These are phyloP conservation scores for Bicyclus anynana DNA, from an alignment of 1,140 invertebrate species.

Conservation along the genomic window DNA sequence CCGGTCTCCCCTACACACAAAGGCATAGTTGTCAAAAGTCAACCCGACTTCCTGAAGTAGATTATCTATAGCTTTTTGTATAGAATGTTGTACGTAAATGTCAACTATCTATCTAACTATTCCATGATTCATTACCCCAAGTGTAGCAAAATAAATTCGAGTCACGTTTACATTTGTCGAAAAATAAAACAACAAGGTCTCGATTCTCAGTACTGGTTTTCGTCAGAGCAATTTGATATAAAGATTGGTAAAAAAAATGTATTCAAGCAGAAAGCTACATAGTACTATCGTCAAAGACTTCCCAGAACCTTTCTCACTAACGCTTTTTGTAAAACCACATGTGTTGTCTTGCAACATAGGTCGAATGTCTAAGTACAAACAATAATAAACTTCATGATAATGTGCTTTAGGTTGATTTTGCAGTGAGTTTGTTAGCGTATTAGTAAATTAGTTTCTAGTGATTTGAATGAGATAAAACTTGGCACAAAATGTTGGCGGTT, in stretches of 20 bases:
- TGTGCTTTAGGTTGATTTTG: conserved; percentile 9
- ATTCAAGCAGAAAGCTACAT: neutral
- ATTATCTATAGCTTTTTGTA: too few relatives aligned
- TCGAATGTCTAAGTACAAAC: neutral
- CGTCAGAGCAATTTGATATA: conserved; percentile 24
- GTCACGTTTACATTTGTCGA: conserved; percentile 11
- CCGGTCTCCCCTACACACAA: too few relatives aligned
- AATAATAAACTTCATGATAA: neutral
- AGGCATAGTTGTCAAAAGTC: too few relatives aligned
- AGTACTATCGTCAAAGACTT: conserved; percentile 9
- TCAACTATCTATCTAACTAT: neutral
- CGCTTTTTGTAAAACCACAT: conserved; percentile 12
- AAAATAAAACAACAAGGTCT: conserved; percentile 8
- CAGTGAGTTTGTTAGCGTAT: conserved; percentile 12
- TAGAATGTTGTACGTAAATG: too few relatives aligned
- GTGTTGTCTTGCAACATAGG: neutral
- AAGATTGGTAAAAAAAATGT: conserved; percentile 21
- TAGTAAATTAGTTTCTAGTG: conserved; percentile 17
- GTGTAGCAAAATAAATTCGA: neutral
- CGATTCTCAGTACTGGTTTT: conserved; percentile 25
- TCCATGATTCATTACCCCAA: neutral
- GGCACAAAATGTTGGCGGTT: conserved; percentile 28
- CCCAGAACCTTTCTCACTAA: conserved; percentile 7
- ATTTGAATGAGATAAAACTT: conserved; percentile 35
- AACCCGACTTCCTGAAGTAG: too few relatives aligned